phyloP scores from a whole-genome alignment of 1,140 invertebrate species.

The Amphibalanus amphitrite region DNA sequence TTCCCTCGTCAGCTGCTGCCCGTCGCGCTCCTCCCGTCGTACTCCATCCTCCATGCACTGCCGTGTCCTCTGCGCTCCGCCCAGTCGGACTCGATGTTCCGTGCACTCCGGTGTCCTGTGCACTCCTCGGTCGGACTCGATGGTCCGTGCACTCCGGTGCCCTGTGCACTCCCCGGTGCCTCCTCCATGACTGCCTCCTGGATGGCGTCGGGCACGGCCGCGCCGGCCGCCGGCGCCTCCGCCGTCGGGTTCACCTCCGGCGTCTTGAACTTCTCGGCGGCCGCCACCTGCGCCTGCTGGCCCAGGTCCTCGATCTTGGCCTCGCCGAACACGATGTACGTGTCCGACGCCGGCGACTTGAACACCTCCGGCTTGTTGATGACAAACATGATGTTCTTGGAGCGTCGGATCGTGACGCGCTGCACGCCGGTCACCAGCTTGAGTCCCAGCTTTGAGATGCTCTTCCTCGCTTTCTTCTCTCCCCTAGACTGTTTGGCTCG shows the following conservation, averaged over 20 bases:
- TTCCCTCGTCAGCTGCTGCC: no score
- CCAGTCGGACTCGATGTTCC: no score
- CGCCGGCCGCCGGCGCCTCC: slow-evolving; percentile 17
- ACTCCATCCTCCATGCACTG: no score
- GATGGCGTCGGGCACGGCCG: slow-evolving; percentile 36
- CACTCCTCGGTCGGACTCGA: no score
- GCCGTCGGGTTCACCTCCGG: slow-evolving; percentile 11
- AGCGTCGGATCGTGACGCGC: slow-evolving; percentile 94
- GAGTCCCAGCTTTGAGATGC: slow-evolving; percentile 95
- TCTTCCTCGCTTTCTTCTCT: slow-evolving; percentile 97
- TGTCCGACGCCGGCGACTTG: slow-evolving; percentile 98
- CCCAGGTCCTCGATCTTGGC: slow-evolving; percentile 99
- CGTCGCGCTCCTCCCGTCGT: no score
- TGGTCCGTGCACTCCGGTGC: no score
- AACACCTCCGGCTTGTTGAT: slow-evolving; percentile 99
- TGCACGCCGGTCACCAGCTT: slow-evolving; percentile 89
- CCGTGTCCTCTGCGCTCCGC: no score
- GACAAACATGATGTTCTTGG: slow-evolving; percentile 98
- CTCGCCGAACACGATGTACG: slow-evolving; percentile 99
- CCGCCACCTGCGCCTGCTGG: slow-evolving; percentile 95
- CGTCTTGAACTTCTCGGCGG: slow-evolving; percentile 95
- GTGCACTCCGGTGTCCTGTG: no score
- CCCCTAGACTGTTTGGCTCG: slow-evolving; percentile 89
- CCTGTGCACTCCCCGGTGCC: no score
- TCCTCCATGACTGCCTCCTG: slow-evolving; percentile 71